Evolutionary conservation across 2,888 invertebrate species (phyloP), one percentile per base, ranked within the genome.

Genomic region (Oxycera nigricornis): DNA sequence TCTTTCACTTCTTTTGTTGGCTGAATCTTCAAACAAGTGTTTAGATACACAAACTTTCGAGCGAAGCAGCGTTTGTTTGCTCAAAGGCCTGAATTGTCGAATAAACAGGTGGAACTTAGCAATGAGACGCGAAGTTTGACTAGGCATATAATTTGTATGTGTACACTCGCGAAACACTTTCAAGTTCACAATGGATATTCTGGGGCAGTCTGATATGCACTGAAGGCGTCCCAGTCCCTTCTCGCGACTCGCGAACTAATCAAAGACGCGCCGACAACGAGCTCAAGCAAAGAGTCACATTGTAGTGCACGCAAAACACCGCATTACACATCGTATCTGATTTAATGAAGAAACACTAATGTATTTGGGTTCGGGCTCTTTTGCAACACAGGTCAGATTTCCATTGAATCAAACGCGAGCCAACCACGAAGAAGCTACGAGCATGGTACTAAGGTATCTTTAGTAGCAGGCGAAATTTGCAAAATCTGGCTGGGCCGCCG

Each of bases 291-390:
- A 52, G 39, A 70, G 70, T 52, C 70, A 70, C 70, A 70, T 52
- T 70, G 52, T 14, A 70, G 20, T 30, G 20, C 52, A 70, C 55
- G 46, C 55, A 11, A 14, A 2, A 70, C 31, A 30, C n/a, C n/a
- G n/a, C 52, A 31, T 35, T 70, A 17, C 68, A 68, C 67, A 46
- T 57, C n/a, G n/a, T n/a, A n/a, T n/a, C n/a, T n/a, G n/a, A n/a
- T n/a, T n/a, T n/a, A n/a, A n/a, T n/a, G n/a, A n/a, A n/a, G n/a
- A n/a, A n/a, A n/a, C n/a, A n/a, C n/a, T n/a, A n/a, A n/a, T n/a
- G n/a, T 55, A 55, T 55, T 28, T 20, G 17, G n/a, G n/a, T 61
- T 6, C 17, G 14, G 14, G 24, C 61, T 30, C 61, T 26, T 9
- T 31, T 31, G 20, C 46, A 46, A 14, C 17, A 11, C 46, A 46